Conservation (phyloP, 2,888 invertebrate species). For the Microctonus brassicae region DNA sequence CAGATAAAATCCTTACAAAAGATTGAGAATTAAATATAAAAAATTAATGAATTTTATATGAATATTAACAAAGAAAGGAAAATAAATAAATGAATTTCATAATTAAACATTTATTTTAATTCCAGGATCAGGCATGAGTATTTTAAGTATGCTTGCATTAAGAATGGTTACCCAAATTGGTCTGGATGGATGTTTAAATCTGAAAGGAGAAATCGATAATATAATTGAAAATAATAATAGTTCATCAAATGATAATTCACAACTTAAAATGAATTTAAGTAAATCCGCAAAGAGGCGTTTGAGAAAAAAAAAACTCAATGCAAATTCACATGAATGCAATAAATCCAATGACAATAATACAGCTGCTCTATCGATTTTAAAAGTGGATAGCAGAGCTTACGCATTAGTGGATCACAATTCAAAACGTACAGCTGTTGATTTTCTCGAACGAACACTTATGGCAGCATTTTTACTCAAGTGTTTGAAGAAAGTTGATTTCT, state of each 20-base stretch:
- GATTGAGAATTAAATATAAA: no score
- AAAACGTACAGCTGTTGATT: constrained; percentile 77
- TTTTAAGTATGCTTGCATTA: constrained; percentile 81
- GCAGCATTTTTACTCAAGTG: constrained; percentile 81
- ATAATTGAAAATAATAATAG: neutral
- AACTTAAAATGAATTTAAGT: constrained; percentile 39
- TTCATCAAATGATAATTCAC: neutral
- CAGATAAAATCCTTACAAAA: no score
- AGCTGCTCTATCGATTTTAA: constrained; percentile 53
- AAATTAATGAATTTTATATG: no score
- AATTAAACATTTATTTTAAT: no score
- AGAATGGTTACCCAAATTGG: constrained; percentile 82
- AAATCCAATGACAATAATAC: constrained; percentile 22
- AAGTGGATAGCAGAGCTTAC: constrained; percentile 71
- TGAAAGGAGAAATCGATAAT: constrained; percentile 69
- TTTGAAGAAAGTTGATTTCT: constrained; percentile 79
- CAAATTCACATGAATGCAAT: constrained; percentile 57
- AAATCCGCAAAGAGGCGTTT: constrained; percentile 55
- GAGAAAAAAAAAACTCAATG: constrained; percentile 55
- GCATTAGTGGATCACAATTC: constrained; percentile 78
- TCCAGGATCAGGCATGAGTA: constrained; percentile 87
- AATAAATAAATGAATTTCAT: no score
- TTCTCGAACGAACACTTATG: constrained; percentile 83
- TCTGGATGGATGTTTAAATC: constrained; percentile 70
- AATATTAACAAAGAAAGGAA: no score